These are phyloP conservation scores for Scomber japonicus DNA, from an alignment of 2,113 vertebrate genomes.

Conservation along the genomic window DNA sequence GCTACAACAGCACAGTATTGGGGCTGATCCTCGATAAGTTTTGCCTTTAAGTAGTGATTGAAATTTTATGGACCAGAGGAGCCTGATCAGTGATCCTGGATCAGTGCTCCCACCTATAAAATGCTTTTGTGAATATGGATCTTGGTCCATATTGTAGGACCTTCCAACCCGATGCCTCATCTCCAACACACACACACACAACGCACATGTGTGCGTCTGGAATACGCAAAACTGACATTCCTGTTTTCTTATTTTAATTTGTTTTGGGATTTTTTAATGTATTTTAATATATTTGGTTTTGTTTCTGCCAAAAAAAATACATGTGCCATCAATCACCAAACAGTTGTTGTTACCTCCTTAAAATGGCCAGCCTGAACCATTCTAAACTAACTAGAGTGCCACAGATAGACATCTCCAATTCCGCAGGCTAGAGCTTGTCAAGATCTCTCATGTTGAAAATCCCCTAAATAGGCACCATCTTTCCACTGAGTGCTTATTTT, in stretches of 20 bases:
- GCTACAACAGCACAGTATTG: constrained; percentile 66
- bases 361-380: constrained; percentile 73
- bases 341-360: constrained; percentile 82
- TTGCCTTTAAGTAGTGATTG: constrained; percentile 80
- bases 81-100: constrained; percentile 64
- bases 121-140: constrained; percentile 82
- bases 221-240: constrained; percentile 80
- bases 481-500: not conserved
- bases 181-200: constrained; percentile 60
- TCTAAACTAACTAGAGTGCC: constrained; percentile 59
- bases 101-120: constrained; percentile 70
- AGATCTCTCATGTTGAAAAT: constrained; percentile 27
- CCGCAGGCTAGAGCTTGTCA: constrained; percentile 14
- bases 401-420: constrained; percentile 68
- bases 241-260: constrained; percentile 54
- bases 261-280: constrained; percentile 67
- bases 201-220: constrained; percentile 52
- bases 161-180: constrained; percentile 82
- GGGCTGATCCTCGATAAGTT: constrained; percentile 76
- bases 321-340: constrained; percentile 78
- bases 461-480: not conserved
- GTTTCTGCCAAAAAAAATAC: constrained; percentile 66
- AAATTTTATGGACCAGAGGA: constrained; percentile 74
- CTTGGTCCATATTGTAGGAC: constrained; percentile 74
- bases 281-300: constrained; percentile 78